Percentiles rank a stretch among this genome's conserved stretches.
phyloP scores from a whole-genome alignment of 2,113 vertebrate genomes.

The Amblyopsis rosae region DNA sequence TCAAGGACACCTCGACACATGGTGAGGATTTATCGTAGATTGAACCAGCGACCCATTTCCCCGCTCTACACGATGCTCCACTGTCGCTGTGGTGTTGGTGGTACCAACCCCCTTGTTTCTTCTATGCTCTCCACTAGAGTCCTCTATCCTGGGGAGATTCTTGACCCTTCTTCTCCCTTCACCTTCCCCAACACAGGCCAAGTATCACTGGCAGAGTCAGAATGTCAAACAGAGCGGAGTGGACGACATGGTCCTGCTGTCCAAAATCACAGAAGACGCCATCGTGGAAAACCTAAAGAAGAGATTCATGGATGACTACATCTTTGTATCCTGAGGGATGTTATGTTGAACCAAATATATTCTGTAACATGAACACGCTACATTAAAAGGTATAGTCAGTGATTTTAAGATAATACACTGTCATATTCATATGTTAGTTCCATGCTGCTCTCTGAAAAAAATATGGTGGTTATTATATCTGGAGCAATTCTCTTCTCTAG shows the following conservation, averaged over 20 bases:
- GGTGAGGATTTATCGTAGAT: too few relatives aligned
- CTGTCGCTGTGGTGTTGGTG: too few relatives aligned
- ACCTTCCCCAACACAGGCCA: conserved; percentile 72
- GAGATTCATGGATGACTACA: conserved; percentile 94
- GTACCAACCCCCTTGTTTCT: background rate
- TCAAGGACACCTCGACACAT: too few relatives aligned
- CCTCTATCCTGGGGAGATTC: background rate
- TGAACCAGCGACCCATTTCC: too few relatives aligned
- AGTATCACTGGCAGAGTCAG: conserved; percentile 99
- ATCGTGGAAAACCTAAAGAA: conserved; percentile 98
- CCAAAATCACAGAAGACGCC: conserved; percentile 92
- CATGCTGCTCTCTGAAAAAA: too few relatives aligned
- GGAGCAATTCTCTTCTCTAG: too few relatives aligned
- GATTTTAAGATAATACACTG: too few relatives aligned
- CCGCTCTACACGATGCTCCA: too few relatives aligned
- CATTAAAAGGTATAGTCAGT: background rate
- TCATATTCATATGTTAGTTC: too few relatives aligned
- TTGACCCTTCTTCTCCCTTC: background rate
- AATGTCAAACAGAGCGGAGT: conserved; percentile 97
- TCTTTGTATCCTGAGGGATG: conserved; percentile 86
- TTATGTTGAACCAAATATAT: too few relatives aligned
- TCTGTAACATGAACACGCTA: too few relatives aligned
- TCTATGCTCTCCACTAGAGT: background rate
- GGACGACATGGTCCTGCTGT: conserved; percentile 97
- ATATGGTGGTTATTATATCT: too few relatives aligned